Evolutionary conservation across 2,113 vertebrate genomes (phyloP), one percentile per base, ranked within the genome.

Genomic region (Pedetes capensis): DNA sequence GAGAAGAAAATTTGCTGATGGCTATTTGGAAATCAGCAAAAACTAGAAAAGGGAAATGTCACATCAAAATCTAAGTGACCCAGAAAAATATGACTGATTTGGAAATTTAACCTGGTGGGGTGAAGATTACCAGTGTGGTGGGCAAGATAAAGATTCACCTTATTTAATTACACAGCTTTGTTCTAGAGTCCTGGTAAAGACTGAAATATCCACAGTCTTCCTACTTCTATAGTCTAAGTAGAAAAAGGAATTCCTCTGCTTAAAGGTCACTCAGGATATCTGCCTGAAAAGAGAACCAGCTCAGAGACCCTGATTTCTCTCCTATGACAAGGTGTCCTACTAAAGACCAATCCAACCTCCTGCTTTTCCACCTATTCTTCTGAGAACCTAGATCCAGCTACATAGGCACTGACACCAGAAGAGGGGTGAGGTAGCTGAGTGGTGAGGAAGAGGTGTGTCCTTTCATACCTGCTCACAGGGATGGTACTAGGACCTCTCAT

Each of bases 221-320:
- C 88, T 91, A 95, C 87, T 79, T 87, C 66, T 72, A 93, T 37
- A 97, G 93, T 95, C 95, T 97, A 78, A 96, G 81, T 0, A 8
- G 94, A 49, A 96, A 96, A 69, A 93, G 95, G 57, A 97, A 96
- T 91, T 96, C 80, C 87, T 94, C 97, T 97, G 51, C 92, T 94
- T 88, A 95, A 94, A 97, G 91, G 96, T 97, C 91, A 94, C 97
- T 94, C 1, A 89, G 92, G 93, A 95, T 71, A n/a, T 94, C 81
- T 97, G 79, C 96, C 95, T 92, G 94, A 91, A 80, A 95, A 96
- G 72, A 87, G 64, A 96, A 95, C 96, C 93, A 91, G 93, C 84
- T 93, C 84, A 90, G 93, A 98, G 96, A 95, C 96, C 96, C 94
- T 87, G n/a, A 17, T 91, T 93, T 97, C n/a, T n/a, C 72, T 79